Percentiles rank a stretch among this genome's conserved stretches.
Conservation (phyloP, 1,140 invertebrate genomes). For the Drosophila burlai region DNA sequence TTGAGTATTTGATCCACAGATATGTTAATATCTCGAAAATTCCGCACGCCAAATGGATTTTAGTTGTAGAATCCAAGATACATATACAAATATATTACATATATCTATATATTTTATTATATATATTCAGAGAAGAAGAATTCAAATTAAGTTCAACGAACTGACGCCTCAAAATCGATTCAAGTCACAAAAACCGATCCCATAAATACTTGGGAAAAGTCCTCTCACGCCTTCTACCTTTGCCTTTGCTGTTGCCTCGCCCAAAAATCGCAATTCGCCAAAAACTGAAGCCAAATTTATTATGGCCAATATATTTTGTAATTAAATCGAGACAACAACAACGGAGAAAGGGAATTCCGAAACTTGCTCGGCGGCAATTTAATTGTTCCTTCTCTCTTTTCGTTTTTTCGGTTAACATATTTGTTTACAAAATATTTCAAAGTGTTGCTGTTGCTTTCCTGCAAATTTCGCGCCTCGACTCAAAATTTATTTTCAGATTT, state of each 20-base stretch:
- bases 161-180: slow-evolving; percentile 17
- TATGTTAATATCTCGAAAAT: neutral
- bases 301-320: slow-evolving; percentile 59
- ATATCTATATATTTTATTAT: neutral
- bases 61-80: neutral
- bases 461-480: slow-evolving; percentile 46
- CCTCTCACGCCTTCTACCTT: slow-evolving; percentile 24
- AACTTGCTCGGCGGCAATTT: slow-evolving; percentile 30
- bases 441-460: slow-evolving; percentile 38
- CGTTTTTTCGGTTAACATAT: slow-evolving; percentile 35
- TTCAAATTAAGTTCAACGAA: slow-evolving; percentile 23
- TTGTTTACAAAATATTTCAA: slow-evolving; percentile 53
- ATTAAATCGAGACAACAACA: slow-evolving; percentile 37
- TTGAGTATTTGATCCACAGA: neutral
- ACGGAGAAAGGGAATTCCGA: slow-evolving; percentile 45
- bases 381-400: slow-evolving; percentile 27
- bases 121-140: neutral
- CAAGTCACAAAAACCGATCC: slow-evolving; percentile 38
- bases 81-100: no score
- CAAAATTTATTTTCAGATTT: slow-evolving; percentile 50
- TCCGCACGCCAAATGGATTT: neutral
- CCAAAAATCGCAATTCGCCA: slow-evolving; percentile 39
- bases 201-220: slow-evolving; percentile 53
- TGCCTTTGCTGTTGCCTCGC: slow-evolving; percentile 27
- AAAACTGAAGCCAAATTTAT: slow-evolving; percentile 52